phyloP scores from a whole-genome alignment of 2,113 vertebrate genomes.

The Menura novaehollandiae region DNA sequence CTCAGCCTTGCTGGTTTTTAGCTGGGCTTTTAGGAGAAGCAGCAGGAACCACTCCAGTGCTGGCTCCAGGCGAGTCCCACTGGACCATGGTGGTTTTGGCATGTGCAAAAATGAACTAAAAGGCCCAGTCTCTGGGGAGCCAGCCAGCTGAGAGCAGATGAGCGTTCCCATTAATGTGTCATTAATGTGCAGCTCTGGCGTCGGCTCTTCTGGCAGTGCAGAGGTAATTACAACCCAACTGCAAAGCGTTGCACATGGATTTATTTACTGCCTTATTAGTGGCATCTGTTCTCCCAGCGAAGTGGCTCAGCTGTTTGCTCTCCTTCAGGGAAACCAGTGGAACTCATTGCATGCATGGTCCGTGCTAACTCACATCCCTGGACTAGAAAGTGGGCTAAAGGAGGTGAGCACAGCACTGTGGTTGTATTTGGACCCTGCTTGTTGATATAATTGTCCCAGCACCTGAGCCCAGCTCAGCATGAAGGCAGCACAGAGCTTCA shows the following conservation, averaged over 20 bases:
- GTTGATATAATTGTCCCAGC: not conserved
- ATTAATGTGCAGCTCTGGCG: not conserved
- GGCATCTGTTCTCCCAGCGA: not conserved
- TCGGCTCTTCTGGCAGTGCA: not conserved
- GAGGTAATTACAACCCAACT: constrained; percentile 17
- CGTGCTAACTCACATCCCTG: not conserved
- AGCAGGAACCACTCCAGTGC: not conserved
- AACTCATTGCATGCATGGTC: not conserved
- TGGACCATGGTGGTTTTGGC: not conserved
- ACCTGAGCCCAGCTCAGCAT: rapidly evolving
- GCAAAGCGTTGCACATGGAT: not conserved
- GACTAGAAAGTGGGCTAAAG: not conserved
- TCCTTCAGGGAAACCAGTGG: not conserved
- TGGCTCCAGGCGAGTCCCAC: not conserved
- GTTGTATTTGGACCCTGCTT: not conserved
- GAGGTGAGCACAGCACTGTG: rapidly evolving
- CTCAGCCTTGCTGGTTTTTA: not conserved
- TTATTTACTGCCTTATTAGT: constrained; percentile 25
- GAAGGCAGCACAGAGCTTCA: not conserved
- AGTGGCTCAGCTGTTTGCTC: not conserved
- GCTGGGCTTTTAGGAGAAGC: not conserved
- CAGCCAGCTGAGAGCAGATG: not conserved
- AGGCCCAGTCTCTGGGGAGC: not conserved
- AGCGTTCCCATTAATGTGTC: not conserved
- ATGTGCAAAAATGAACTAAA: not conserved